Conservation (phyloP, 2,113 vertebrate species). For the Albula goreensis region DNA sequence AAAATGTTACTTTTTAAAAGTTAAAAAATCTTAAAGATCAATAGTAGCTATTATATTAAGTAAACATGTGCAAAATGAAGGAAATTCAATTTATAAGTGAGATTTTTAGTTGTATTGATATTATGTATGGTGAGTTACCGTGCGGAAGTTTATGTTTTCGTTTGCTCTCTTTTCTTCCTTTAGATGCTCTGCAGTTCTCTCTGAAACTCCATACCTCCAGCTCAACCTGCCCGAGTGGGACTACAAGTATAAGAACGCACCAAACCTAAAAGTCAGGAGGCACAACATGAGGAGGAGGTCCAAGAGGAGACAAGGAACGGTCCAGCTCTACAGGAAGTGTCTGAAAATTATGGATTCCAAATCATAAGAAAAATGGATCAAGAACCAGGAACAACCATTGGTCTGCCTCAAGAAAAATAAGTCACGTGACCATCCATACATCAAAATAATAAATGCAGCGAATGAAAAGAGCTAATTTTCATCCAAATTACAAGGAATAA, state of each 20-base stretch:
- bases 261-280: conserved; percentile 42
- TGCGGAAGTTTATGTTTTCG: no score
- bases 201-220: background rate
- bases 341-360: conserved; percentile 42
- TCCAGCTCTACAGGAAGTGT: conserved; percentile 60
- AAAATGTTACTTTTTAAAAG: no score
- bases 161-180: background rate
- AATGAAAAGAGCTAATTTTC: no score
- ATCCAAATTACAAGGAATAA: no score
- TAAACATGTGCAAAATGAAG: no score
- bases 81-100: background rate
- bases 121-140: no score
- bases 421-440: no score
- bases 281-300: conserved; percentile 37
- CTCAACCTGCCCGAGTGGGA: background rate
- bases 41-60: no score
- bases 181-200: conserved; percentile 8
- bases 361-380: background rate
- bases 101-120: background rate
- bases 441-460: no score
- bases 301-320: conserved; percentile 42
- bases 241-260: conserved; percentile 48
- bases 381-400: no score
- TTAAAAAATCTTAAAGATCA: no score
- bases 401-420: no score